A percentile compares a stretch with the other conserved stretches of the same genome.
Evolutionary conservation across 2,888 invertebrate species (phyloP).

Genomic region (Plebejus melissa): DNA sequence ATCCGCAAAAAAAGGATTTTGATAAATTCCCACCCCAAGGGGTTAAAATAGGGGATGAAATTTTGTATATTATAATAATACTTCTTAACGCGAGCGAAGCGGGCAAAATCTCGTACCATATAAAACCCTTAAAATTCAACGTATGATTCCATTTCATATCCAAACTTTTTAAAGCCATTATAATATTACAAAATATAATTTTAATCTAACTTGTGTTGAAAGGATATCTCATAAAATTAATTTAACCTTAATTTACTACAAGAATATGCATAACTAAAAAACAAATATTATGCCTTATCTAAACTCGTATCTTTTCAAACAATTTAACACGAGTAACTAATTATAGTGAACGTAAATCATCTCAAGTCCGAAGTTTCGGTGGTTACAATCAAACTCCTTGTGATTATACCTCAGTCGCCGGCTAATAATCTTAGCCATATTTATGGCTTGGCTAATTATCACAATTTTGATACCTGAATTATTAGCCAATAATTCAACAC

Average conservation of each 20-base stretch:
- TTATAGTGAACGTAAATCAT: slow-evolving; percentile 33
- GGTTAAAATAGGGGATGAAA: too few species aligned
- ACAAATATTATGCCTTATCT: slow-evolving; percentile 21
- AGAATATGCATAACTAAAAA: slow-evolving; percentile 11
- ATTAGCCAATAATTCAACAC: slow-evolving; percentile 12
- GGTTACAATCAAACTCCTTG: slow-evolving; percentile 54
- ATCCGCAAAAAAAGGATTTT: too few species aligned
- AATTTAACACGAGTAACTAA: slow-evolving; percentile 27
- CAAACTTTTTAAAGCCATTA: not conserved
- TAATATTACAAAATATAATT: not conserved
- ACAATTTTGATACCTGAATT: slow-evolving; percentile 68
- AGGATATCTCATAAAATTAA: slow-evolving; percentile 25
- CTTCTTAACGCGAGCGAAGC: too few species aligned
- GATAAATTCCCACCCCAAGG: too few species aligned
- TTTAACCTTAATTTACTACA: slow-evolving; percentile 1
- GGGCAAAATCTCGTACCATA: too few species aligned
- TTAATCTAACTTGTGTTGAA: not conserved
- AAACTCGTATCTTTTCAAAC: slow-evolving; percentile 23
- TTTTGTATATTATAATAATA: too few species aligned
- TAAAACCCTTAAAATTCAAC: too few species aligned
- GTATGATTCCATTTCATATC: too few species aligned
- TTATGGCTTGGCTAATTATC: slow-evolving; percentile 74
- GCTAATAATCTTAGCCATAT: slow-evolving; percentile 71
- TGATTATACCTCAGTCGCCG: slow-evolving; percentile 61
- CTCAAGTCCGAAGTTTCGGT: slow-evolving; percentile 48